Evolutionary conservation across 2,113 vertebrate species (phyloP), one percentile per base, ranked within the genome.

Genomic region (Heteronetta atricapilla): DNA sequence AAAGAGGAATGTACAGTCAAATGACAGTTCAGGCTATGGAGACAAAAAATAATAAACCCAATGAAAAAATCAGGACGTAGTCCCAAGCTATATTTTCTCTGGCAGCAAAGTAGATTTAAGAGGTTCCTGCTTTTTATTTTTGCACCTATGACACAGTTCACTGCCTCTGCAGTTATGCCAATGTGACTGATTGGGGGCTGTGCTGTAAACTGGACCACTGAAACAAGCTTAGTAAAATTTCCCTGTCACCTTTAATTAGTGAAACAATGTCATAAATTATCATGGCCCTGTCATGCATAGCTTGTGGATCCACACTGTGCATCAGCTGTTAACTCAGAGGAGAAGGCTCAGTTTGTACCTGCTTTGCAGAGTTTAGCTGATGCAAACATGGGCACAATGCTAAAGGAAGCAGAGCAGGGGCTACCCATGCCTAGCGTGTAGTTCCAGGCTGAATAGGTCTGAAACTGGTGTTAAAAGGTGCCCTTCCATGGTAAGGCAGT

Each of bases 61-160:
- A 59, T 53, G 53, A 56, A 91, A 95, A 87, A 94, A 60, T 31
- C 53, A 69, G 31, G 62, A 82, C n/a, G 33, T 28, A 76, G 75
- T 86, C 90, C 46, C 86, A 84, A 68, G 36, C 8, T 56, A 3
- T 88, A 18, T 88, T 93, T 86, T 90, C 53, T 88, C 64, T 86
- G 62, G 15, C 73, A 92, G n/a, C 13, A 68, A 84, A 75, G 58
- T 2, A 60, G 38, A 38, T 72, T 90, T 75, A 52, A 88, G 52
- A 78, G 33, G 42, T 38, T 82, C 75, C 62, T 87, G 58, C 25
- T 64, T 72, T 88, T 87, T 42, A 12, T 67, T 81, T 82, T 87
- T 90, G 59, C 33, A 52, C 26, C 66, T 52, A 64, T 33, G 46
- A 72, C 36, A 79, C 23, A 62, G 67, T 62, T 76, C 63, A 40